phyloP scores from a whole-genome alignment of 2,113 vertebrate species.

The Catharus fuscescens region DNA sequence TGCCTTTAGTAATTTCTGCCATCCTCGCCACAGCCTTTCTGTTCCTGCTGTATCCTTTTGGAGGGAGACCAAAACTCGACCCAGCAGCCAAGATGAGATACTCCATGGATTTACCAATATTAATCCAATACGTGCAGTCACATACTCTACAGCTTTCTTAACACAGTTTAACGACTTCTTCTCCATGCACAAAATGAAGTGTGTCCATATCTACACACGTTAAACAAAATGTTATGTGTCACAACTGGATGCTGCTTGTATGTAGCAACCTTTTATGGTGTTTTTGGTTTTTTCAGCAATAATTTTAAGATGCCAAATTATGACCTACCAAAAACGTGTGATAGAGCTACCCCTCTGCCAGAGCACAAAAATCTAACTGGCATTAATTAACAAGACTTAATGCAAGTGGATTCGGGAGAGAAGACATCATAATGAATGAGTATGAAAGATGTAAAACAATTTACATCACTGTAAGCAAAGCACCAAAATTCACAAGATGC shows the following conservation, averaged over 20 bases:
- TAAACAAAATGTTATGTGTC: background rate
- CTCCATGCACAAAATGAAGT: background rate
- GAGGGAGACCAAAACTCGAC: background rate
- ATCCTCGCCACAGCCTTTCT: background rate
- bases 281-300: background rate
- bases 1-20: background rate
- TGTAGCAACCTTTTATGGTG: background rate
- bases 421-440: background rate
- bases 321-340: fast-evolving
- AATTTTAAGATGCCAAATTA: background rate
- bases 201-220: background rate
- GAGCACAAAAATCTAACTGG: background rate
- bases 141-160: background rate
- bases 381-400: background rate
- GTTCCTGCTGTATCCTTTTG: background rate
- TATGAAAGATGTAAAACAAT: background rate
- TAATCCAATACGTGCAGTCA: background rate
- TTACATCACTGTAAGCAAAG: background rate
- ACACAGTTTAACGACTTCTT: background rate
- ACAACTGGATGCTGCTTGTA: background rate
- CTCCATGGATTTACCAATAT: background rate
- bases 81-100: background rate
- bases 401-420: background rate
- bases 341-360: background rate
- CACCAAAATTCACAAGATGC: background rate